These are phyloP conservation scores for Troilus luridus DNA, from an alignment of 2,888 invertebrate genomes.

Conservation along the genomic window DNA sequence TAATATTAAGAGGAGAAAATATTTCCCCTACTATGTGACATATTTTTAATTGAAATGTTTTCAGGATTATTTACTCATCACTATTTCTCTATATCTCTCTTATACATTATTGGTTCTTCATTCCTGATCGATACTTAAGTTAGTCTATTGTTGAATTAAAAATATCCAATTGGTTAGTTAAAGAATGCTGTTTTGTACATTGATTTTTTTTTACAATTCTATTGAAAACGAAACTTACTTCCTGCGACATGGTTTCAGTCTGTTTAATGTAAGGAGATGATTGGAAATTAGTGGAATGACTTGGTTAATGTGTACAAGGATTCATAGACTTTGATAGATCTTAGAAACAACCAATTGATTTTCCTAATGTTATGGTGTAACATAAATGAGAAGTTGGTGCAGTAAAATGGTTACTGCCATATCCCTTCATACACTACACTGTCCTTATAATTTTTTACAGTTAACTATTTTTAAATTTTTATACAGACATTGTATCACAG, in stretches of 20 bases:
- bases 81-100: not conserved
- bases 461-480: not conserved
- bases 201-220: too few species aligned
- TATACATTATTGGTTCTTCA: too few species aligned
- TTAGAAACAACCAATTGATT: not conserved
- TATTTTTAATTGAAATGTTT: not conserved
- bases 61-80: not conserved
- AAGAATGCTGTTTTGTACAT: not conserved
- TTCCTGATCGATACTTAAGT: not conserved
- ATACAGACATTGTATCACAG: not conserved
- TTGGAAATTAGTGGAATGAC: not conserved
- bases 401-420: too few species aligned
- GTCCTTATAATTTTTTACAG: not conserved
- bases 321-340: not conserved
- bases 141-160: not conserved
- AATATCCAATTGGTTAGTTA: not conserved
- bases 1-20: too few species aligned
- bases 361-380: too few species aligned
- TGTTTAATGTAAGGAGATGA: too few species aligned
- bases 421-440: not conserved
- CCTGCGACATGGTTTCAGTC: too few species aligned
- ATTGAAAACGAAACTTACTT: too few species aligned
- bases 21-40: not conserved
- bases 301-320: not conserved
- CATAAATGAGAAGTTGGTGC: too few species aligned